Conservation (phyloP, 2,113 vertebrate species). For the Ceyx cyanopectus region DNA sequence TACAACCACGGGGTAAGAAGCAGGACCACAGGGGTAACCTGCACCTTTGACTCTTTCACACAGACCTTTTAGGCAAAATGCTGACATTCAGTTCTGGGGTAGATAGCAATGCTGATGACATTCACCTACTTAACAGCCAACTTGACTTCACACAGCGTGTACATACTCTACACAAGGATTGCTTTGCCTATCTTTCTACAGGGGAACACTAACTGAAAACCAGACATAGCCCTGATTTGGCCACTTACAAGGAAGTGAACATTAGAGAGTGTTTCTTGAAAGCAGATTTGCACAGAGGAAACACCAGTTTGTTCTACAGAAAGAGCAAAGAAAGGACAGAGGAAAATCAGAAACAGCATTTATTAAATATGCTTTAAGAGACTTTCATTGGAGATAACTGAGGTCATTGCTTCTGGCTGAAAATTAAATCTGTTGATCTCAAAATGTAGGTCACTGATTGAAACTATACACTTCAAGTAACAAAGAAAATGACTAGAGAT, state of each 20-base stretch:
- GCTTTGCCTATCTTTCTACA: not conserved
- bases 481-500: conserved; percentile 59
- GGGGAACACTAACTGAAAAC: conserved; percentile 4
- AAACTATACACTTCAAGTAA: conserved; percentile 74
- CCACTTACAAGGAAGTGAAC: conserved; percentile 81
- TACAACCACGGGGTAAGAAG: not conserved
- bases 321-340: conserved; percentile 68
- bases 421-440: conserved; percentile 57
- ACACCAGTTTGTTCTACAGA: conserved; percentile 86
- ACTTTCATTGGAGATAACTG: conserved; percentile 47
- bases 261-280: conserved; percentile 84
- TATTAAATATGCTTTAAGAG: conserved; percentile 43
- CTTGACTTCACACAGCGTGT: not conserved
- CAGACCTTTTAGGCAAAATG: not conserved
- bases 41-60: not conserved
- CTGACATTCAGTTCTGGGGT: not conserved
- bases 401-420: conserved; percentile 59
- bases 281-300: conserved; percentile 86
- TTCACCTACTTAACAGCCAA: conserved; percentile 27
- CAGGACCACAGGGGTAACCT: not conserved
- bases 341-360: conserved; percentile 62
- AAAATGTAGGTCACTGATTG: conserved; percentile 58
- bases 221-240: conserved; percentile 61
- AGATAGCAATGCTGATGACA: not conserved
- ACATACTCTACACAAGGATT: not conserved